Conservation (phyloP, 2,888 invertebrate genomes). For the Drosophila setosimentum region DNA sequence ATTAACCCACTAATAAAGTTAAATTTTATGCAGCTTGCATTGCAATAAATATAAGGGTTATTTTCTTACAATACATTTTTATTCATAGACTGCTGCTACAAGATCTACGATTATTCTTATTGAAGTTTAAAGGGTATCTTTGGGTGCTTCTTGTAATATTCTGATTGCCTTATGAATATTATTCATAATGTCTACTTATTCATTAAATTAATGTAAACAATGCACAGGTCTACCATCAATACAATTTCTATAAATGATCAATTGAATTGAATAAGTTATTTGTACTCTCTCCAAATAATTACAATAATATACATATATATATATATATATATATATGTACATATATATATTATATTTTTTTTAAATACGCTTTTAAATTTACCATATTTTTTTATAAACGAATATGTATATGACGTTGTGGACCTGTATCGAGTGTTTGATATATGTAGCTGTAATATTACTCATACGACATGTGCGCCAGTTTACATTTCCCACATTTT, state of each 20-base stretch:
- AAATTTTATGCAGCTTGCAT: too few species aligned
- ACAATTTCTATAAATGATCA: not conserved
- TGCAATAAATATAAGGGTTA: too few species aligned
- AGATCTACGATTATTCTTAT: not conserved
- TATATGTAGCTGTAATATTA: conserved; percentile 59
- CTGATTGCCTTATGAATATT: not conserved
- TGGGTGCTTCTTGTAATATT: not conserved
- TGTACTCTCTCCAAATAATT: conserved; percentile 8
- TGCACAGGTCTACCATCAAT: conserved; percentile 4
- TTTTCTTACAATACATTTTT: not conserved
- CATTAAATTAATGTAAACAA: conserved; percentile 38
- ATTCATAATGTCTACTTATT: conserved; percentile 24
- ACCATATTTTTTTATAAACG: not conserved
- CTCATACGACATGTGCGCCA: conserved; percentile 65
- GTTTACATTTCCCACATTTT: conserved; percentile 26
- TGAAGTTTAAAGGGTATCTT: not conserved
- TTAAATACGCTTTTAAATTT: not conserved
- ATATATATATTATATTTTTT: not conserved
- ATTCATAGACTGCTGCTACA: not conserved
- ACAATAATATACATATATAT: conserved; percentile 5
- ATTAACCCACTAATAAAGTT: too few species aligned
- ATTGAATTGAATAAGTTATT: conserved; percentile 42
- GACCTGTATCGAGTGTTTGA: conserved; percentile 2
- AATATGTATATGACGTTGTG: conserved; percentile 9
- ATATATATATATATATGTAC: too few species aligned